phyloP scores from a whole-genome alignment of 2,113 vertebrate species.

The Dicentrarchus labrax region DNA sequence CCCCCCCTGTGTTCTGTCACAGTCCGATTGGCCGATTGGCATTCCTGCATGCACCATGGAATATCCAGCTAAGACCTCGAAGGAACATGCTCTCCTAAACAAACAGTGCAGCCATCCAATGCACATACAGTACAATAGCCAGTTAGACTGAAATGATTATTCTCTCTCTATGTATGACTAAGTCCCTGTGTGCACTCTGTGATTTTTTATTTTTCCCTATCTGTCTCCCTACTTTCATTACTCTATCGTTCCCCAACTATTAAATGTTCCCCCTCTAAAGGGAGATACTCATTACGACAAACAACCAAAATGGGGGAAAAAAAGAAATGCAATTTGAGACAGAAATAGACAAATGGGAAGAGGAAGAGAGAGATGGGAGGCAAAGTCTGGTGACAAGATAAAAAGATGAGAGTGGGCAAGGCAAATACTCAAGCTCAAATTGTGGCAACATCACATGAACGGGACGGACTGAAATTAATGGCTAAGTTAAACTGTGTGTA shows the following conservation, averaged over 20 bases:
- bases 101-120: conserved; percentile 37
- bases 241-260: not conserved
- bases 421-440: conserved; percentile 30
- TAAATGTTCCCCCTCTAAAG: not conserved
- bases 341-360: conserved; percentile 25
- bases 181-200: not conserved
- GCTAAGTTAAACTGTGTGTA: conserved; percentile 26
- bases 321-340: not conserved
- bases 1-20: conserved; percentile 52
- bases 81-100: conserved; percentile 31
- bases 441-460: conserved; percentile 20
- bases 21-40: conserved; percentile 54
- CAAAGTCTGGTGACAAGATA: conserved; percentile 9
- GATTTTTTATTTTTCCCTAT: conserved; percentile 9
- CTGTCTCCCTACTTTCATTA: not conserved
- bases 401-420: conserved; percentile 18
- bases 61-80: conserved; percentile 60
- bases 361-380: conserved; percentile 2
- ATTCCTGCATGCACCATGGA: conserved; percentile 40
- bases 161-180: not conserved
- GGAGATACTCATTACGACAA: conserved; percentile 22
- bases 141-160: conserved; percentile 21
- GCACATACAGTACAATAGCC: conserved; percentile 32
- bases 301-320: not conserved
- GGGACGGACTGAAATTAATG: conserved; percentile 42